A percentile compares a stretch with the other conserved stretches of the same genome.
Conservation (phyloP, 2,797 vertebrate species). For the Hozukius guyotensis region DNA sequence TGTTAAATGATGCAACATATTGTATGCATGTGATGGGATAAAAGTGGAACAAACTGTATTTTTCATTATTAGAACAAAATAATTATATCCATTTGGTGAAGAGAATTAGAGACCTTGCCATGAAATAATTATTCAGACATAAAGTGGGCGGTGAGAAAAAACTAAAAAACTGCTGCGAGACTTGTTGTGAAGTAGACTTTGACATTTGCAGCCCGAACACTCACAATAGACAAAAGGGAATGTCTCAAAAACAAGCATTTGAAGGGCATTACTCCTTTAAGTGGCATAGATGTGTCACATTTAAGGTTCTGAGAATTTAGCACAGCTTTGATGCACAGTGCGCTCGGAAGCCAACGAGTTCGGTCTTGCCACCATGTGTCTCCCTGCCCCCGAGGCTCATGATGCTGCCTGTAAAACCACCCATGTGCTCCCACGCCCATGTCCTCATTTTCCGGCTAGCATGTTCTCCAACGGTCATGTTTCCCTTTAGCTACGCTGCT, state of each 20-base stretch:
- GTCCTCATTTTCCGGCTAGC: constrained; percentile 43
- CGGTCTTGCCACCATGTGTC: constrained; percentile 53
- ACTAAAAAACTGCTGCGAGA: constrained; percentile 9
- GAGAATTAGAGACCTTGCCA: neutral
- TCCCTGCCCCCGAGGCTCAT: constrained; percentile 43
- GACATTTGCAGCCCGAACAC: constrained; percentile 1
- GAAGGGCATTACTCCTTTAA: constrained; percentile 10
- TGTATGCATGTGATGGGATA: neutral
- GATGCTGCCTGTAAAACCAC: constrained; percentile 34
- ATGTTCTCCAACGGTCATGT: neutral
- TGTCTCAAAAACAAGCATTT: constrained; percentile 13
- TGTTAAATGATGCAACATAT: neutral
- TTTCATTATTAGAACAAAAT: neutral
- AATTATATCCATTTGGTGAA: neutral
- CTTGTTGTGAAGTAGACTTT: constrained; percentile 23
- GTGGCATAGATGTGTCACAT: neutral
- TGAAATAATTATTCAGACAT: constrained; percentile 30
- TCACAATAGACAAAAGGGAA: constrained; percentile 5
- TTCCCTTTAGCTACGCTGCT: constrained; percentile 5
- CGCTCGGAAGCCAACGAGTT: constrained; percentile 39
- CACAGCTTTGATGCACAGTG: constrained; percentile 10
- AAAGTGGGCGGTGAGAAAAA: constrained; percentile 19
- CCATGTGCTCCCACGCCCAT: constrained; percentile 50
- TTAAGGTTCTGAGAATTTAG: neutral
- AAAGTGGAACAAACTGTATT: neutral